Evolutionary conservation across 2,113 vertebrate species (phyloP).

Genomic region (Entomyzon cyanotis): DNA sequence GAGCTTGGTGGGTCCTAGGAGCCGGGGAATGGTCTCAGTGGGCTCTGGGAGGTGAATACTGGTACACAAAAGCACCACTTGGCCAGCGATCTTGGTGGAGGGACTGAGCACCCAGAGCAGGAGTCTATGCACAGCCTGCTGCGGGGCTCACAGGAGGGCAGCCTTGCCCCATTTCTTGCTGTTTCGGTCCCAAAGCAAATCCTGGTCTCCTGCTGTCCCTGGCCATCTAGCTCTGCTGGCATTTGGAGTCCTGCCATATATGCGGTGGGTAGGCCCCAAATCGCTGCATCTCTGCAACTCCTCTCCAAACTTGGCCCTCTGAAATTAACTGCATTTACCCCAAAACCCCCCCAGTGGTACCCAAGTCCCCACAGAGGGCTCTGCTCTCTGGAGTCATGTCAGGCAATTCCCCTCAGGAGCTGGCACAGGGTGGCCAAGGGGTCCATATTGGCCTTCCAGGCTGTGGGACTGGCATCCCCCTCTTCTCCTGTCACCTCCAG

Average conservation of each 20-base stretch:
- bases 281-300: background rate
- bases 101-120: background rate
- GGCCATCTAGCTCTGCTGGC: background rate
- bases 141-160: background rate
- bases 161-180: background rate
- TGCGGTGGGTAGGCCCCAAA: background rate
- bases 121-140: background rate
- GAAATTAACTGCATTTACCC: fast-evolving
- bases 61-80: background rate
- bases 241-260: background rate
- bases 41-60: background rate
- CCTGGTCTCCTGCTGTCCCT: background rate
- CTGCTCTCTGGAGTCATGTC: background rate
- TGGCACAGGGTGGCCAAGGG: background rate
- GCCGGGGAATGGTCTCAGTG: background rate
- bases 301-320: too few species aligned
- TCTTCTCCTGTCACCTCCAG: background rate
- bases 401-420: fast-evolving
- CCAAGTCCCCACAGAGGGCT: background rate
- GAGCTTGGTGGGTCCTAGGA: background rate
- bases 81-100: background rate
- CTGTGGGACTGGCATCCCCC: fast-evolving
- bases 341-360: background rate
- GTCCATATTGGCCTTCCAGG: fast-evolving
- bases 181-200: background rate